Conservation (phyloP, 2,113 vertebrate genomes). For the Pagrus major region DNA sequence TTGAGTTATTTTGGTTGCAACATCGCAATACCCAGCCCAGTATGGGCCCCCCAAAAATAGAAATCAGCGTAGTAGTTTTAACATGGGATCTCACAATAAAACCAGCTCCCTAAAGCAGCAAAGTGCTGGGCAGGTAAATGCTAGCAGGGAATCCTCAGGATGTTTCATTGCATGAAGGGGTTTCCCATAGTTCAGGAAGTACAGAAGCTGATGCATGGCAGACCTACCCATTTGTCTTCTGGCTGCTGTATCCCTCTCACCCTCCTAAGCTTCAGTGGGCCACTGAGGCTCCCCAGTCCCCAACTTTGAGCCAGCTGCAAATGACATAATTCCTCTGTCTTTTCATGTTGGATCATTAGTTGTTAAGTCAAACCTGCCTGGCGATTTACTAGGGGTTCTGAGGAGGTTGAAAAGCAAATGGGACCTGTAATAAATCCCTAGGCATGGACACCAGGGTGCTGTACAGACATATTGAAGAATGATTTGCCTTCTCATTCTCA, state of each 20-base stretch:
- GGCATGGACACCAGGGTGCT: conserved; percentile 25
- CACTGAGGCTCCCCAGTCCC: conserved; percentile 49
- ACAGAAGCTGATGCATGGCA: conserved; percentile 31
- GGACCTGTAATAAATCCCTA: conserved; percentile 45
- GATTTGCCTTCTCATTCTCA: conserved; percentile 42
- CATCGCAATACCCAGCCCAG: conserved; percentile 75
- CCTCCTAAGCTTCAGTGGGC: conserved; percentile 2
- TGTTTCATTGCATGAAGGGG: conserved; percentile 64
- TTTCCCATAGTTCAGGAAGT: conserved; percentile 75
- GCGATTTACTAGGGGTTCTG: conserved; percentile 56
- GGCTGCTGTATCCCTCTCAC: conserved; percentile 25
- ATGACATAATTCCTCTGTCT: conserved; percentile 45
- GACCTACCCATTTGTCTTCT: conserved; percentile 24
- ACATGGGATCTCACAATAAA: conserved; percentile 76
- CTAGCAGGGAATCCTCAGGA: conserved; percentile 76
- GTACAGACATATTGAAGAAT: conserved; percentile 53
- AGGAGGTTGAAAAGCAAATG: conserved; percentile 51
- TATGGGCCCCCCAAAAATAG: conserved; percentile 83
- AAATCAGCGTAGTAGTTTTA: conserved; percentile 69
- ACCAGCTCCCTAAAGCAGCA: conserved; percentile 53
- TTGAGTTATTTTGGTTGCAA: conserved; percentile 86
- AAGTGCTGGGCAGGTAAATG: conserved; percentile 76
- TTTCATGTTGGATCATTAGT: conserved; percentile 51
- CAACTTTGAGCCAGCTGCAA: conserved; percentile 35
- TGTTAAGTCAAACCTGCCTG: conserved; percentile 55